phyloP scores from a whole-genome alignment of 2,113 vertebrate species.

The Grallaria varia region DNA sequence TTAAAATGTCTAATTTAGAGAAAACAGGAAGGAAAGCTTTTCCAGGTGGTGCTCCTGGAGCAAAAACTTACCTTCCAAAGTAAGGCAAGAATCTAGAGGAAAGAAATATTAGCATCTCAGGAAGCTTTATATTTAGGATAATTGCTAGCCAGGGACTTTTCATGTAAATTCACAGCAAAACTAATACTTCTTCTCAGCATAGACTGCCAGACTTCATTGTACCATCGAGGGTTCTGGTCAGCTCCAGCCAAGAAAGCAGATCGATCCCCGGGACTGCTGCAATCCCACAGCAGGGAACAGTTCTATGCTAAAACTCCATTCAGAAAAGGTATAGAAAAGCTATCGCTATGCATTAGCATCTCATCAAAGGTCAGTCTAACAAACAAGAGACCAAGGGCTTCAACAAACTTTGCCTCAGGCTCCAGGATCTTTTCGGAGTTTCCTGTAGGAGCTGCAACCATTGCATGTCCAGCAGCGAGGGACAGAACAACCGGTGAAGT shows the following conservation, averaged over 20 bases:
- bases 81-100: background rate
- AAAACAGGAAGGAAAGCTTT: constrained; percentile 27
- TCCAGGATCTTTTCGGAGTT: constrained; percentile 22
- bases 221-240: background rate
- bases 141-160: background rate
- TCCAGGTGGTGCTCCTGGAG: background rate
- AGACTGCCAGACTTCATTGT: background rate
- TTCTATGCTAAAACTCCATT: background rate
- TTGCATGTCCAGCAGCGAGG: constrained; percentile 35
- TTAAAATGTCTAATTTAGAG: constrained; percentile 6
- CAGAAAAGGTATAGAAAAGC: constrained; percentile 12
- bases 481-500: background rate
- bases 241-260: background rate
- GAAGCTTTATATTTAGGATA: constrained; percentile 1
- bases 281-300: background rate
- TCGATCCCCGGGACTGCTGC: background rate
- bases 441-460: constrained; percentile 32
- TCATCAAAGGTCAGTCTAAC: constrained; percentile 40
- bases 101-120: background rate
- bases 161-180: background rate
- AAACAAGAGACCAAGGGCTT: constrained; percentile 1
- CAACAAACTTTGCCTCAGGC: constrained; percentile 25
- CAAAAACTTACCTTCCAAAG: constrained; percentile 6
- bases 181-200: background rate
- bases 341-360: background rate